Evolutionary conservation across 1,140 invertebrate genomes (phyloP), one percentile per base, ranked within the genome.

Genomic region (Drosophila pseudoobscura): DNA sequence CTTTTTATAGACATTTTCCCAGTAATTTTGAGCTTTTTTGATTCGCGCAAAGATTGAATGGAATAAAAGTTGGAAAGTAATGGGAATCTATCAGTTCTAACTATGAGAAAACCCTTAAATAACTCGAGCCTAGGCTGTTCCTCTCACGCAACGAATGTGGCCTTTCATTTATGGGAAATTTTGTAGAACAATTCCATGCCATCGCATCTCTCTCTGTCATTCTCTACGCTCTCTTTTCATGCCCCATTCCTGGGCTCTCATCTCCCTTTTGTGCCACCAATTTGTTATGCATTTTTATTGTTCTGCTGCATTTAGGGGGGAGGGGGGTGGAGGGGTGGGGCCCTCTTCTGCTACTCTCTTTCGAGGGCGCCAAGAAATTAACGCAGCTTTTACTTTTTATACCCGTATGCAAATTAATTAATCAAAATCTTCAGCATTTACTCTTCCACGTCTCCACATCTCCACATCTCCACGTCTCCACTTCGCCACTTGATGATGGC

Each of bases 271-370:
- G 51, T 64, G 75, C 66, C 79, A 75, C 70, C 84, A 89, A 88
- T 88, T 88, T 88, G 79, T 89, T 89, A 88, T 80, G 78, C 84
- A 75, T 79, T 88, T 88, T 88, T 88, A 88, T 88, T 88, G 84
- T 88, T 74, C 83, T 71, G 70, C 80, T 85, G 83, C 84, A 83
- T 88, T 79, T 61, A 66, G 85, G 15, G 65, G 60, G 57, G 17
- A 17, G 17, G 17, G 0, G 17, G 1, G 43, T 65, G 17, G 17
- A 1, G 43, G 69, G 59, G 53, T 29, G n/a, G n/a, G n/a, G n/a
- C n/a, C n/a, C 59, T 45, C 78, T 61, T 54, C 45, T 60, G 22
- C 22, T 55, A n/a, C 39, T n/a, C 26, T 20, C 39, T 8, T 29
- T 47, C 22, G 63, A 39, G 53, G 68, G 63, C 61, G 71, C 45